Conservation (phyloP, 2,888 invertebrate genomes). For the Eilema caniola region DNA sequence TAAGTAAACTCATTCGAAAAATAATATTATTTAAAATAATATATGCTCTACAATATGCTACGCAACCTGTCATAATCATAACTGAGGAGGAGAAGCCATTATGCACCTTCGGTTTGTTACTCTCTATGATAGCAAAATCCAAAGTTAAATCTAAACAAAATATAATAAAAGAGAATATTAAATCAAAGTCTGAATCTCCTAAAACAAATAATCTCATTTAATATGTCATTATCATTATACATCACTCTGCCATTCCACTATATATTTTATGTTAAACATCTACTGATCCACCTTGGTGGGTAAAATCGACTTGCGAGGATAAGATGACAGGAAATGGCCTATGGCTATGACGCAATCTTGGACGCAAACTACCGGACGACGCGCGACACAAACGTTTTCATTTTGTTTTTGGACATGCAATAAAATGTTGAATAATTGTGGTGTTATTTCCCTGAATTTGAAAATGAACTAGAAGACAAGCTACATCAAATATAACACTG, state of each 20-base stretch:
- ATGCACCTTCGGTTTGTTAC: neutral
- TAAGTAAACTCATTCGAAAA: conserved; percentile 35
- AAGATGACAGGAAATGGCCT: neutral
- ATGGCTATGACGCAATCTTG: neutral
- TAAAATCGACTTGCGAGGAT: too few species aligned
- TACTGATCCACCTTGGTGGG: neutral
- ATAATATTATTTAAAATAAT: neutral
- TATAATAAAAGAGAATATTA: neutral
- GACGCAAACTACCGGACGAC: neutral
- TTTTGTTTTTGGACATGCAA: neutral
- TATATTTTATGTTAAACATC: neutral
- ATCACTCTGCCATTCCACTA: neutral
- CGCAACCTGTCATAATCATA: neutral
- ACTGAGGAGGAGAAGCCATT: neutral
- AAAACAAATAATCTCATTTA: neutral
- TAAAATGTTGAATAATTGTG: neutral
- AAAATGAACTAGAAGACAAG: neutral
- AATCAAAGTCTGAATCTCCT: neutral
- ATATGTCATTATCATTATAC: neutral
- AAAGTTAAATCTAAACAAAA: neutral
- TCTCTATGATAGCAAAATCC: neutral
- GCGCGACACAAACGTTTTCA: neutral
- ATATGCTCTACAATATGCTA: neutral
- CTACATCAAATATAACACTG: neutral
- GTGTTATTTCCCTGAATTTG: neutral